Percentiles rank a stretch among this genome's conserved stretches.
Evolutionary conservation across 2,113 vertebrate genomes (phyloP).

Genomic region (Prinia subflava): DNA sequence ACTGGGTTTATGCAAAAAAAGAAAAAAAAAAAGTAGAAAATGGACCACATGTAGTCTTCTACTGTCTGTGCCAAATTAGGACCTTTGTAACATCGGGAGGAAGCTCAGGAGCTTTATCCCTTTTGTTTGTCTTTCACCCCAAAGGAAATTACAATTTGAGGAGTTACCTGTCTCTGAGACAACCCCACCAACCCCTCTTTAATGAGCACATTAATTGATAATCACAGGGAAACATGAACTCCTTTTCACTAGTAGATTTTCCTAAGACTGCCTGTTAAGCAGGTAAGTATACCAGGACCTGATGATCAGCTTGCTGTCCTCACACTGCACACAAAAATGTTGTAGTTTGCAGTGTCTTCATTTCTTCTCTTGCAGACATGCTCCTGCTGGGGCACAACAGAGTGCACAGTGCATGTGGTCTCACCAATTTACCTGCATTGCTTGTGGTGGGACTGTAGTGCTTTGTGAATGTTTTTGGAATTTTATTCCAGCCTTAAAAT

Average conservation of each 20-base stretch:
- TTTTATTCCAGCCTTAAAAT: constrained; percentile 29
- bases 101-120: not conserved
- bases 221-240: not conserved
- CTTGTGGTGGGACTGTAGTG: not conserved
- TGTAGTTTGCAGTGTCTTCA: not conserved
- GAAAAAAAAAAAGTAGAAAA: not conserved
- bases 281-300: not conserved
- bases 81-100: not conserved
- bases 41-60: not conserved
- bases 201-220: not conserved
- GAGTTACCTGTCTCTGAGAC: not conserved
- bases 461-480: constrained; percentile 39
- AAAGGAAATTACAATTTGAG: not conserved
- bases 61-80: not conserved
- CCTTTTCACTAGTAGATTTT: not conserved
- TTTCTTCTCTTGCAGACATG: not conserved
- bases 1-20: not conserved
- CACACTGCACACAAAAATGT: not conserved
- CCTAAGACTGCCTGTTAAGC: not conserved
- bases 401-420: not conserved
- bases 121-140: not conserved
- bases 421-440: not conserved
- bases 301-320: not conserved
- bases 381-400: not conserved
- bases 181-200: not conserved